Base-by-base conservation (phyloP, 2,888 invertebrate genomes). In the Callyntrura sp. region DNA sequence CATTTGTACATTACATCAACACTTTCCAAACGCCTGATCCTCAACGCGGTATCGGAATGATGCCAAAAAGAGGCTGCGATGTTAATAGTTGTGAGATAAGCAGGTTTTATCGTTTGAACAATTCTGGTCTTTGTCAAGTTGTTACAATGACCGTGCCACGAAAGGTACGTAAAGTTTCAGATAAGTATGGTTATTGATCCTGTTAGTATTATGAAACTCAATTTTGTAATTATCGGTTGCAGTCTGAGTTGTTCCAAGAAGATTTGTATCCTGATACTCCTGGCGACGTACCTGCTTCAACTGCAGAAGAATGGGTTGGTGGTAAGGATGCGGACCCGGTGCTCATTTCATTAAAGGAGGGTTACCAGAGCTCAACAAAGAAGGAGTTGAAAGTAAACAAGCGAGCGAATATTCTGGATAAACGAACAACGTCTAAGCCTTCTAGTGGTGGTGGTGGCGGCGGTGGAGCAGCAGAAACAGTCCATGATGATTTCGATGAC, bases 111-210 rank as follows among this genome's bases (percentile, higher is more conserved):
- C 96, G 99, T 93, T 96, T 99, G 90, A 99, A 99, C 95, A 98
- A 98, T 95, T 98, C 97, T 45, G 98, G 98, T 85, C 95, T 98
- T 82, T 98, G 98, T 95, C 99, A 99, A 96, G 97, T 97, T 92
- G 96, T 98, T 90, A 98, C 98, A n/a, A 98, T 99, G 98, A 99
- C 99, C 86, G 99, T 99, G 88, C 99, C 99, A 28, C 96, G 99
- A 94, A 99, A 99, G 95, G 96, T 96, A 76, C 0, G 8, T 28
- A 12, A 62, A 6, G 23, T 23, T 51, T 35, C 2, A 4, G 2
- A 43, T 8, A 65, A 4, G 20, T 25, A 14, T 11, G 20, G 48
- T 45, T 45, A 9, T 48, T 11, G n/a, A 45, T 45, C 9, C 5
- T 9, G n/a, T 25, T 55, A 51, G n/a, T 25, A 9, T n/a, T 55